Percentiles rank a stretch among this genome's conserved stretches.
Evolutionary conservation across 1,140 invertebrate genomes (phyloP).

Genomic region (Brachionus manjavacas): DNA sequence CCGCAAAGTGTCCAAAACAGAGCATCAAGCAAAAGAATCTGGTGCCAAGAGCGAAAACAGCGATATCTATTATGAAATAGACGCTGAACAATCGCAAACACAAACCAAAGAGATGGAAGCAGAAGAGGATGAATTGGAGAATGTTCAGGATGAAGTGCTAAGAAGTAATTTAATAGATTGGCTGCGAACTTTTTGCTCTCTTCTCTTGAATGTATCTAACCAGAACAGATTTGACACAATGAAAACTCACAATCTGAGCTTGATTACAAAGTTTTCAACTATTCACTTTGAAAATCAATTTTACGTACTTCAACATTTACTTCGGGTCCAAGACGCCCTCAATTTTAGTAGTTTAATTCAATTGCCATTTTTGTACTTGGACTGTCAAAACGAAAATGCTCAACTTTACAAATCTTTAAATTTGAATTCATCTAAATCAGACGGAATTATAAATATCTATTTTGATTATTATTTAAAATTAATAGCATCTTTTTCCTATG

Average conservation of each 20-base stretch:
- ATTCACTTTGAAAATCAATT: constrained; percentile 41
- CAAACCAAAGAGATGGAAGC: not conserved
- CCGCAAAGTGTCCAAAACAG: not conserved
- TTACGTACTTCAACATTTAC: constrained; percentile 26
- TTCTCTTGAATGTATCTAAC: not conserved
- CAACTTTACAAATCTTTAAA: not conserved
- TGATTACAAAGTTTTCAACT: constrained; percentile 2
- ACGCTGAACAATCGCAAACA: not conserved
- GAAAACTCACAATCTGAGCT: not conserved
- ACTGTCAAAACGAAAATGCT: not conserved
- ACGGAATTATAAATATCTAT: constrained; percentile 25
- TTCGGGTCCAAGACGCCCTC: not conserved
- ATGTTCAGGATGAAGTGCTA: not conserved
- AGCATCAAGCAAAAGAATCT: not conserved
- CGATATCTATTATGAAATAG: constrained; percentile 34
- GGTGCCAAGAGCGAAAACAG: not conserved
- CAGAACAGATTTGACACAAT: not conserved
- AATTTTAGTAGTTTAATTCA: constrained; percentile 37
- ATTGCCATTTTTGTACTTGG: constrained; percentile 21
- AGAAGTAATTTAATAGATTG: not conserved
- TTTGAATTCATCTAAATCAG: constrained; percentile 19
- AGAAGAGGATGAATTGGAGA: not conserved
- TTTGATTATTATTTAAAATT: constrained; percentile 39
- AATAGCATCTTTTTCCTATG: constrained; percentile 34
- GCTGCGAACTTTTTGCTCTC: not conserved